phyloP scores from a whole-genome alignment of 2,797 vertebrate species.

The Rhynchonycteris naso region DNA sequence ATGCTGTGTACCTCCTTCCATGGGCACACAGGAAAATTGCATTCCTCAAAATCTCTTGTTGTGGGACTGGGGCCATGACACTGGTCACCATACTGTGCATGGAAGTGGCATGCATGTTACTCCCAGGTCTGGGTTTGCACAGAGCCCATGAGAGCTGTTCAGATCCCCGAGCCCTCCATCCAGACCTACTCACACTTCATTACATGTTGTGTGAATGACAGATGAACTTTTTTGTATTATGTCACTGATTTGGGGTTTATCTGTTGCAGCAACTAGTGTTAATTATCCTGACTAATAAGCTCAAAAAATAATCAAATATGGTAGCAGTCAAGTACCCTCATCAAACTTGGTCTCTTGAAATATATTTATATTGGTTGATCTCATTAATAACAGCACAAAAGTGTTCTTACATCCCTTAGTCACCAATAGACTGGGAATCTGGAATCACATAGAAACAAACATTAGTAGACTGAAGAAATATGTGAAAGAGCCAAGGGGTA shows the following conservation, averaged over 20 bases:
- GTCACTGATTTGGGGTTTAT: not conserved
- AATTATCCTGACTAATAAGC: slow-evolving; percentile 42
- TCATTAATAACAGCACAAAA: slow-evolving; percentile 54
- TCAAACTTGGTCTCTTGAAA: not conserved
- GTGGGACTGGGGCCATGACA: not conserved
- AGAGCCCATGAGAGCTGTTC: not conserved
- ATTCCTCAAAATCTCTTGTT: not conserved
- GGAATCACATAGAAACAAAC: not conserved
- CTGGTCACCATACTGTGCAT: not conserved
- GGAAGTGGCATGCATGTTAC: not conserved
- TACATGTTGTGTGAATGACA: not conserved
- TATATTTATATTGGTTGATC: slow-evolving; percentile 38
- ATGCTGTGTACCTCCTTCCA: not conserved
- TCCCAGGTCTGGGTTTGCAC: not conserved
- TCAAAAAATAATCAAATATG: slow-evolving; percentile 32
- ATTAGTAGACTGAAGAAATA: not conserved
- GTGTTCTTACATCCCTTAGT: not conserved
- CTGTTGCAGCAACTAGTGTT: not conserved
- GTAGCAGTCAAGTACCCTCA: not conserved
- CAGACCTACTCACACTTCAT: not conserved
- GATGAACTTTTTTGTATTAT: not conserved
- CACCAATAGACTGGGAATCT: slow-evolving; percentile 63
- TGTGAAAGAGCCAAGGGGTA: not conserved
- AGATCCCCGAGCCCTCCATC: not conserved
- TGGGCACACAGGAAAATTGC: not conserved